Evolutionary conservation across 2,113 vertebrate genomes (phyloP).

Genomic region (Canis aureus): DNA sequence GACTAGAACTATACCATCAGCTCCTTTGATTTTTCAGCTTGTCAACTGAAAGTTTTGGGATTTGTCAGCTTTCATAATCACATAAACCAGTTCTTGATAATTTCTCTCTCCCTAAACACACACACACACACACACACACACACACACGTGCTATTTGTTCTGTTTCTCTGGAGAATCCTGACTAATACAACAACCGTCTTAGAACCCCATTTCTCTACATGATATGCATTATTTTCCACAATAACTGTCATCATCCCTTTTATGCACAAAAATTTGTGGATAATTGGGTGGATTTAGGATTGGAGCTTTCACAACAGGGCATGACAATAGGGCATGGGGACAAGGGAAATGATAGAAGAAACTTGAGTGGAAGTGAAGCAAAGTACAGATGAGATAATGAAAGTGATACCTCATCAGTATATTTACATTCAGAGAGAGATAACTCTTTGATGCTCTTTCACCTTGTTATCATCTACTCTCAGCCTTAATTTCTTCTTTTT

Average conservation of each 20-base stretch:
- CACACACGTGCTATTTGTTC: neutral
- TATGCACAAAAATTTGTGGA: neutral
- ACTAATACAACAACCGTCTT: neutral
- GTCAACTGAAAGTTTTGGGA: neutral
- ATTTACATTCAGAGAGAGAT: neutral
- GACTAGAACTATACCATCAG: neutral
- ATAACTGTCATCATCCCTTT: neutral
- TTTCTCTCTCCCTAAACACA: neutral
- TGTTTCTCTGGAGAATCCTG: neutral
- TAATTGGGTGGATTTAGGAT: neutral
- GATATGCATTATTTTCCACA: neutral
- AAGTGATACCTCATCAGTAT: neutral
- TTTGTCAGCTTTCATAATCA: neutral
- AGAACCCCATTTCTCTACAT: neutral
- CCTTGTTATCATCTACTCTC: neutral
- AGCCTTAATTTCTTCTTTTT: neutral
- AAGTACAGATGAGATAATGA: neutral
- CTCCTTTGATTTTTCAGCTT: neutral
- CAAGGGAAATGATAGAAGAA: neutral
- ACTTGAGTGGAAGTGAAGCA: neutral
- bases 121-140: neutral
- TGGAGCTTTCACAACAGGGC: neutral
- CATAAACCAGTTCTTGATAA: neutral
- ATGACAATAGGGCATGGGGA: too few relatives aligned
- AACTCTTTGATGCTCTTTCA: neutral